These are phyloP conservation scores for Trichonephila clavipes DNA, from an alignment of 1,140 invertebrate genomes.

Conservation along the genomic window DNA sequence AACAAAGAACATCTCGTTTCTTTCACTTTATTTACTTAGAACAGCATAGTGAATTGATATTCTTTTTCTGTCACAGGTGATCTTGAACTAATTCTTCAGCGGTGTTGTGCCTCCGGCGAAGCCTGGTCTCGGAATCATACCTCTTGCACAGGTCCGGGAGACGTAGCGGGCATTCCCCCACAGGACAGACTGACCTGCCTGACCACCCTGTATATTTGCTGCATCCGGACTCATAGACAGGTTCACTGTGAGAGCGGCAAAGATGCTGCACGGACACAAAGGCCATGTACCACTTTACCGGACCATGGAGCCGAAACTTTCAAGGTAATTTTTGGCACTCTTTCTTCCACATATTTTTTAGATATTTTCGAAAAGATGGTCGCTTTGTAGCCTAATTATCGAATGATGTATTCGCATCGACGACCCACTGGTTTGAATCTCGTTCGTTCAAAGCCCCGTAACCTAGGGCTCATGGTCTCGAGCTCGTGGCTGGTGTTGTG, in stretches of 20 bases:
- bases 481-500: too few species aligned
- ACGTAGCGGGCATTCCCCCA: slow-evolving; percentile 81
- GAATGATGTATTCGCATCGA: too few species aligned
- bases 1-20: too few species aligned
- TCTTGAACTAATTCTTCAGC: slow-evolving; percentile 81
- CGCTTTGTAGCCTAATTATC: too few species aligned
- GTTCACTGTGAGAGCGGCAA: slow-evolving; percentile 82
- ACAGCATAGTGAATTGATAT: too few species aligned
- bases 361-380: too few species aligned
- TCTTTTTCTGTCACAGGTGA: slow-evolving; percentile 78
- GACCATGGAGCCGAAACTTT: slow-evolving; percentile 78
- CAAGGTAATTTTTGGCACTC: background rate
- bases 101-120: slow-evolving; percentile 83
- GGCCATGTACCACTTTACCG: slow-evolving; percentile 65
- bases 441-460: too few species aligned
- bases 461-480: too few species aligned
- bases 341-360: background rate
- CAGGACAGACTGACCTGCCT: slow-evolving; percentile 82
- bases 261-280: slow-evolving; percentile 81
- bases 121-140: slow-evolving; percentile 82
- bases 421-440: too few species aligned
- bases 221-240: slow-evolving; percentile 81
- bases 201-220: slow-evolving; percentile 83
- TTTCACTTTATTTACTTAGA: too few species aligned
- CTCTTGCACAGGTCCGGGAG: slow-evolving; percentile 81